Conservation (phyloP, 2,888 invertebrate genomes). For the Ctenicera cuprea region DNA sequence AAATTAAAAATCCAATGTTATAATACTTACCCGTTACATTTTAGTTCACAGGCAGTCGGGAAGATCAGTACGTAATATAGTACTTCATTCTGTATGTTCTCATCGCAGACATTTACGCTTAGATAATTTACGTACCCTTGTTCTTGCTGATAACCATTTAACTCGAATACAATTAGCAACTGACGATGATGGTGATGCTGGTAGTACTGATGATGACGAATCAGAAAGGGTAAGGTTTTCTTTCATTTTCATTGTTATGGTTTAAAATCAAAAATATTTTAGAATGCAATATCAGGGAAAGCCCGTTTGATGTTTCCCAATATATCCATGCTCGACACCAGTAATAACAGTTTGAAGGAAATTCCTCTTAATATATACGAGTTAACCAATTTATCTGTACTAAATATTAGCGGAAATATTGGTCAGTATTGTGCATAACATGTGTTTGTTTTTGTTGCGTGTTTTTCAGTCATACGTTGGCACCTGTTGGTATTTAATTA, state of each 20-base stretch:
- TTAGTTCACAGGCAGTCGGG: conserved; percentile 73
- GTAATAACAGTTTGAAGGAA: conserved; percentile 87
- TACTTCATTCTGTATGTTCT: conserved; percentile 87
- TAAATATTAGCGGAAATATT: conserved; percentile 92
- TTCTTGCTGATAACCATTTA: conserved; percentile 91
- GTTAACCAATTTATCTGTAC: conserved; percentile 90
- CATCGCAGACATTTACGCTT: conserved; percentile 90
- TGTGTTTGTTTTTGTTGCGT: neutral
- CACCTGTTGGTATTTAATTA: neutral
- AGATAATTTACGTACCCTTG: conserved; percentile 87
- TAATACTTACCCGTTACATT: too few relatives aligned
- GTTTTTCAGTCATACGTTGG: neutral
- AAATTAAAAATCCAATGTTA: too few relatives aligned
- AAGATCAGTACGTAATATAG: conserved; percentile 82
- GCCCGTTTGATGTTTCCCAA: conserved; percentile 91
- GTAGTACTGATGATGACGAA: conserved; percentile 76
- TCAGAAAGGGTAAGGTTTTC: conserved; percentile 76
- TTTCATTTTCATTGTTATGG: neutral
- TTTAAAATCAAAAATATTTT: conserved; percentile 25
- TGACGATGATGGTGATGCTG: conserved; percentile 84
- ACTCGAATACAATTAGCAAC: conserved; percentile 87
- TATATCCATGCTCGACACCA: conserved; percentile 95
- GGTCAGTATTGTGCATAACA: conserved; percentile 70
- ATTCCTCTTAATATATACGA: conserved; percentile 91
- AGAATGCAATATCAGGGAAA: conserved; percentile 70